phyloP scores from a whole-genome alignment of 2,888 invertebrate genomes.

The Macrophya annulata region DNA sequence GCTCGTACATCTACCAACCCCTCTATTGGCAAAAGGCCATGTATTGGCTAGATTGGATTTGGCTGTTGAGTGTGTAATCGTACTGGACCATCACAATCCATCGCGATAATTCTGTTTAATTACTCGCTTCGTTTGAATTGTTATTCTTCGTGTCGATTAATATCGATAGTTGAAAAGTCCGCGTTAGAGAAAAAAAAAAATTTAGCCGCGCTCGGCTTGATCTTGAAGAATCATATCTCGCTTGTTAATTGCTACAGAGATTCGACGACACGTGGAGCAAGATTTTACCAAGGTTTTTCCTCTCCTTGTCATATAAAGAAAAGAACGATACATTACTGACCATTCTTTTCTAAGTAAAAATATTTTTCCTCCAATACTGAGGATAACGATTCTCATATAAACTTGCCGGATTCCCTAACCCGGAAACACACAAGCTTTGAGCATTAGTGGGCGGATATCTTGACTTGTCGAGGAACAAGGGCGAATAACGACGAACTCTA shows the following conservation, averaged over 20 bases:
- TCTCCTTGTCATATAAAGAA: neutral
- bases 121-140: neutral
- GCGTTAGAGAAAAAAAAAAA: neutral
- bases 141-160: constrained; percentile 20
- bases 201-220: neutral
- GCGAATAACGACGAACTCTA: constrained; percentile 32
- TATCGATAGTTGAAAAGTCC: neutral
- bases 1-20: constrained; percentile 29
- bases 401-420: constrained; percentile 16
- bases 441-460: constrained; percentile 23
- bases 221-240: neutral
- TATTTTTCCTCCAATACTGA: neutral
- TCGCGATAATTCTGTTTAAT: constrained; percentile 47
- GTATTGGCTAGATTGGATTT: constrained; percentile 54
- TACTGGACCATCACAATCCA: constrained; percentile 28
- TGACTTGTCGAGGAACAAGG: neutral
- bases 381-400: constrained; percentile 32
- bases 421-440: constrained; percentile 16
- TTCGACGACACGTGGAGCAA: neutral
- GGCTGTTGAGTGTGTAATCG: constrained; percentile 38
- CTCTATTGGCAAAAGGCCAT: constrained; percentile 49
- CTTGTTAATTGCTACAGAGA: constrained; percentile 8
- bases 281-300: neutral
- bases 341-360: constrained; percentile 26
- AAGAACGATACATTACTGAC: constrained; percentile 4